Evolutionary conservation across 2,888 invertebrate species (phyloP).

Genomic region (Schizaphis graminum): DNA sequence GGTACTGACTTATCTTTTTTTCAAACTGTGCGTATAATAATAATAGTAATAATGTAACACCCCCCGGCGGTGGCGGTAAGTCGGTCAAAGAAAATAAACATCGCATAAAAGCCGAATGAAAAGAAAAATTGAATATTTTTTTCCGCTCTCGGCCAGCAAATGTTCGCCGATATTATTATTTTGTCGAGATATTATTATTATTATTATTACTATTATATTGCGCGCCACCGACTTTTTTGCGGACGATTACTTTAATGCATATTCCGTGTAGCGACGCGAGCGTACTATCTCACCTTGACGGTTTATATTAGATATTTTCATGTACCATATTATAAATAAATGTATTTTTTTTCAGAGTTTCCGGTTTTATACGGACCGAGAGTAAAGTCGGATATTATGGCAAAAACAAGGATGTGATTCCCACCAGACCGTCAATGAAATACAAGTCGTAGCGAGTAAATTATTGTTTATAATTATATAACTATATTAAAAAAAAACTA

Average conservation of each 20-base stretch:
- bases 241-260: constrained; percentile 41
- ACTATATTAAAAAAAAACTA: background rate
- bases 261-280: constrained; percentile 11
- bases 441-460: background rate
- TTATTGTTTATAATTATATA: background rate
- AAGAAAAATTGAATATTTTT: constrained; percentile 22
- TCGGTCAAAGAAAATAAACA: constrained; percentile 23
- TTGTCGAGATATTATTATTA: background rate
- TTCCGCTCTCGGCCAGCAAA: background rate
- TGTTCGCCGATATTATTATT: constrained; percentile 8
- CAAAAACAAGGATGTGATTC: background rate
- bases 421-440: background rate
- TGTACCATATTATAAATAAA: background rate
- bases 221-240: background rate
- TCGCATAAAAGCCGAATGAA: background rate
- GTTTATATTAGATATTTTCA: background rate
- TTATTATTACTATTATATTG: background rate
- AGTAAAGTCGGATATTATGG: background rate
- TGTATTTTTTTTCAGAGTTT: background rate
- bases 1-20: background rate
- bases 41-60: background rate
- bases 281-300: background rate
- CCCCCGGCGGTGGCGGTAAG: background rate
- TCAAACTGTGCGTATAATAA: background rate
- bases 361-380: background rate